Evolutionary conservation across 2,797 vertebrate species (phyloP).

Genomic region (Enteromius anoplus): DNA sequence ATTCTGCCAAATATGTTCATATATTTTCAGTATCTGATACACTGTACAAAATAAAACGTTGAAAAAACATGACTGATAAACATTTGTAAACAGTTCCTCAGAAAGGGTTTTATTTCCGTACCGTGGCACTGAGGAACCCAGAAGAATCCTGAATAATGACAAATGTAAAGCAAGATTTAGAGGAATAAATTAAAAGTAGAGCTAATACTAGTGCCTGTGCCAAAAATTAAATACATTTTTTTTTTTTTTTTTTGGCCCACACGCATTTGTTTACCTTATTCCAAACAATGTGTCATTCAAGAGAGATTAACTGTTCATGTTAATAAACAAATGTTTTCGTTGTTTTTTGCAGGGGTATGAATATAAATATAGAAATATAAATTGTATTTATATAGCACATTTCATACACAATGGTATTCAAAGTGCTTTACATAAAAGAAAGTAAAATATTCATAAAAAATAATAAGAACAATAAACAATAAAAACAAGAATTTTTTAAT

Average conservation of each 20-base stretch:
- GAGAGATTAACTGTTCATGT: not conserved
- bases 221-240: not conserved
- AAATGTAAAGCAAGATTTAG: not conserved
- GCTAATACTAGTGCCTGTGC: not conserved
- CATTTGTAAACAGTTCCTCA: not conserved
- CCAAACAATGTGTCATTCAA: slow-evolving; percentile 25
- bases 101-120: not conserved
- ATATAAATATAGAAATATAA: too few relatives aligned
- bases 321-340: not conserved
- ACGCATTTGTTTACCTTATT: not conserved
- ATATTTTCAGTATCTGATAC: slow-evolving; percentile 17
- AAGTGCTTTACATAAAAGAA: too few relatives aligned
- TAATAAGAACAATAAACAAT: too few relatives aligned
- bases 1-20: slow-evolving; percentile 31
- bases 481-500: too few relatives aligned
- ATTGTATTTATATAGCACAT: too few relatives aligned
- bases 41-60: not conserved
- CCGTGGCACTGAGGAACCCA: not conserved
- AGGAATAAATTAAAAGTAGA: not conserved
- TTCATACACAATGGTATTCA: too few relatives aligned
- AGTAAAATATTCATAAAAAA: too few relatives aligned
- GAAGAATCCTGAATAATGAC: not conserved
- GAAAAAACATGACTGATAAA: not conserved
- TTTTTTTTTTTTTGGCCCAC: too few relatives aligned
- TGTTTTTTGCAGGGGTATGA: too few relatives aligned